A percentile compares a stretch with the other conserved stretches of the same genome.
These are phyloP conservation scores for Elephantulus edwardii DNA, from an alignment of 2,113 vertebrate species.

Conservation along the genomic window DNA sequence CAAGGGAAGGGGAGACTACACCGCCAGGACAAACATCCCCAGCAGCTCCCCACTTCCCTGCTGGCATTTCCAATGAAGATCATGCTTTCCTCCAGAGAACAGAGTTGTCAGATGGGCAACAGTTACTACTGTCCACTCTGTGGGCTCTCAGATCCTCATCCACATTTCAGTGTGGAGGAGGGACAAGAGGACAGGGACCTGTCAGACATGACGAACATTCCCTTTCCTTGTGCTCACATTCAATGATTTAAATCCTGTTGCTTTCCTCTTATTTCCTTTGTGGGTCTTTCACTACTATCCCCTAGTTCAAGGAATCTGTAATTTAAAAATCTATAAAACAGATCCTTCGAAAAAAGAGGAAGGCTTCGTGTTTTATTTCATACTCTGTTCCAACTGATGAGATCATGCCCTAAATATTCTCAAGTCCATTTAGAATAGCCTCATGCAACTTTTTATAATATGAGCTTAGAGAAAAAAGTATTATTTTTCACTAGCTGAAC, in stretches of 20 bases:
- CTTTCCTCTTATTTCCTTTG: conserved; percentile 51
- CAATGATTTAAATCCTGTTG: background rate
- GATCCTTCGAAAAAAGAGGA: conserved; percentile 42
- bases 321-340: conserved; percentile 67
- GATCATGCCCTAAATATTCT: conserved; percentile 57
- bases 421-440: background rate
- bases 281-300: background rate
- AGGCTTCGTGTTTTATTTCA: conserved; percentile 66
- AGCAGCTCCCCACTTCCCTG: conserved; percentile 59
- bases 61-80: background rate
- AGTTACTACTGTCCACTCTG: background rate
- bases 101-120: background rate
- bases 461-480: background rate
- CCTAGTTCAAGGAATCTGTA: conserved; percentile 55
- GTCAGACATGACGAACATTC: background rate
- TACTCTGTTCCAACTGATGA: conserved; percentile 32
- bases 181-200: accelerated
- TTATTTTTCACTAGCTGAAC: conserved; percentile 42
- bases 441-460: conserved; percentile 24
- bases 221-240: background rate
- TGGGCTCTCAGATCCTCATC: background rate
- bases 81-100: background rate
- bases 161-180: background rate
- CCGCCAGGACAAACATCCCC: conserved; percentile 76
- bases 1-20: conserved; percentile 16